Evolutionary conservation across 2,888 invertebrate genomes (phyloP), one percentile per base, ranked within the genome.

Genomic region (Rhogogaster chlorosoma): DNA sequence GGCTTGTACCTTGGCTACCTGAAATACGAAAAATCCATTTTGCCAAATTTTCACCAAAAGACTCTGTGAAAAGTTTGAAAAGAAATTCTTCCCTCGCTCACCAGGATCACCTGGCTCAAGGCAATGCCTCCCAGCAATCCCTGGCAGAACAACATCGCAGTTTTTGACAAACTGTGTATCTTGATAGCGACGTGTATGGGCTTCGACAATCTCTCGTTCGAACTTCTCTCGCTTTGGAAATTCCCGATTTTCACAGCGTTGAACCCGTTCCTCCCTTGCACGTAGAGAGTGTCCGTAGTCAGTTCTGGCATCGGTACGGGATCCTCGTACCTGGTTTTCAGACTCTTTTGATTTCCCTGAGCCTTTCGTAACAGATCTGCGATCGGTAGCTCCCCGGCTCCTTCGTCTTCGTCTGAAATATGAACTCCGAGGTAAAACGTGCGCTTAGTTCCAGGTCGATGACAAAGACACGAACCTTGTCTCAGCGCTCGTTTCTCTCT

Each of bases 41-140:
- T 9, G 15, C 18, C 29, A 0, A 45, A 75, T 6, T 45, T 15
- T 75, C 38, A 1, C 45, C 12, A 67, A 67, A 15, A 12, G 29
- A 5, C 12, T 32, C 18, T 6, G 6, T 6, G 6, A n/a, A 10
- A n/a, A 53, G n/a, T 10, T 53, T n/a, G 18, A 1, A 5, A 49
- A 6, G 18, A 1, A n/a, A 49, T 49, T n/a, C n/a, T 42, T n/a
- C 42, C 42, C 22, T 85, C 32, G 86, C 89, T 88, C 84, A 92
- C 93, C 87, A 92, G 87, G 84, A 93, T 89, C 36, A 93, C 89
- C 83, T 93, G 93, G 89, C 92, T 87, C 22, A 93, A 84, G 15
- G 93, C 91, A 88, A 93, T 92, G 78, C 93, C 93, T 42, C 91
- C 93, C 12, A 93, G 86, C 53, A 93, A 88, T 9, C 93, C 93